These are phyloP conservation scores for Sturnira hondurensis DNA, from an alignment of 2,113 vertebrate species.

Conservation along the genomic window DNA sequence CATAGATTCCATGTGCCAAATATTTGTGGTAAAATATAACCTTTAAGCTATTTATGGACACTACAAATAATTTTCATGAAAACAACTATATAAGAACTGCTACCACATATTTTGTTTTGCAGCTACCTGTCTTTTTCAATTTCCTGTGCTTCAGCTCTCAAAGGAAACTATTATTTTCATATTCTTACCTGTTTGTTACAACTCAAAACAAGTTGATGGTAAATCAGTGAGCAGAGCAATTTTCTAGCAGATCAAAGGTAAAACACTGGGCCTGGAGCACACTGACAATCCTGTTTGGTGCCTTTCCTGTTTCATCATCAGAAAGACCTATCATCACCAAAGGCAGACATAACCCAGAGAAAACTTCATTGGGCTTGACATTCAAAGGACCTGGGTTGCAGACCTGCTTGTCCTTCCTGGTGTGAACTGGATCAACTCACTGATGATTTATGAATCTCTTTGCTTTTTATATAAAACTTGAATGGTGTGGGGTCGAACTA, in stretches of 20 bases:
- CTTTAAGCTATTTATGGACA: background rate
- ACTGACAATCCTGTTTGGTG: slow-evolving; percentile 32
- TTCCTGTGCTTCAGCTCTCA: background rate
- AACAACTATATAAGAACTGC: background rate
- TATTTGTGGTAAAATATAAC: background rate
- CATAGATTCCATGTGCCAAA: background rate
- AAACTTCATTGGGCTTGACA: slow-evolving; percentile 42
- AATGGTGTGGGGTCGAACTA: background rate
- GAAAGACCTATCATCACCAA: slow-evolving; percentile 29
- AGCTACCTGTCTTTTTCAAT: slow-evolving; percentile 29
- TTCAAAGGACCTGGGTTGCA: background rate
- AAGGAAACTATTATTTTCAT: slow-evolving; percentile 29
- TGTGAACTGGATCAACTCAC: background rate
- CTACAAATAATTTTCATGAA: background rate
- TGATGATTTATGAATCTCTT: background rate
- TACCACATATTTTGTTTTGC: background rate
- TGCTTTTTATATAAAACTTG: background rate
- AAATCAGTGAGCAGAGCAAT: slow-evolving; percentile 50
- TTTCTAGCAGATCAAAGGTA: slow-evolving; percentile 48
- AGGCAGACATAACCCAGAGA: slow-evolving; percentile 4
- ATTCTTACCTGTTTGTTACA: slow-evolving; percentile 33
- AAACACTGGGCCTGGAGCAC: background rate
- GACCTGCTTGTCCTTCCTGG: background rate
- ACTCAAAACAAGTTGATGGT: slow-evolving; percentile 36
- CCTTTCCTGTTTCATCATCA: slow-evolving; percentile 42